Evolutionary conservation across 2,888 invertebrate genomes (phyloP).

Genomic region (Acrobasis suavella): DNA sequence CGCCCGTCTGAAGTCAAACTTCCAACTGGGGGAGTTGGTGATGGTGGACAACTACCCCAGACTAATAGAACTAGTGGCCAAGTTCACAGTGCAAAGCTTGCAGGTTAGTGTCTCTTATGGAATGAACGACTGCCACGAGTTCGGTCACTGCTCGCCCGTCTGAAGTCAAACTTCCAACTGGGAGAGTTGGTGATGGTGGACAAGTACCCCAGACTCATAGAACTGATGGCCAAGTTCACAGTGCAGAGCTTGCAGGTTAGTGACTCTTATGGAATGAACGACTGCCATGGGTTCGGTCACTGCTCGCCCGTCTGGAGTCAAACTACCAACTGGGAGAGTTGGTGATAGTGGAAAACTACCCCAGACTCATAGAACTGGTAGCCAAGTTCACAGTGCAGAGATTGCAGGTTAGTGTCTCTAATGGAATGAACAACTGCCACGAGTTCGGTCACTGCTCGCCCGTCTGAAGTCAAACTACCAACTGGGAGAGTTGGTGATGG

Average conservation of each 20-base stretch:
- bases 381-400: conserved; percentile 99
- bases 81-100: too few species aligned
- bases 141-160: conserved; percentile 95
- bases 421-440: too few species aligned
- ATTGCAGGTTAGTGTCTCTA: conserved; percentile 87
- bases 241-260: conserved; percentile 94
- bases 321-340: conserved; percentile 99
- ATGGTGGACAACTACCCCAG: too few species aligned
- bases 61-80: background rate
- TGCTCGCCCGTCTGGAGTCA: conserved; percentile 96
- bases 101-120: too few species aligned
- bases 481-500: too few species aligned
- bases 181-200: conserved; percentile 98
- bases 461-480: conserved; percentile 92
- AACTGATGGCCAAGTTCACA: conserved; percentile 98
- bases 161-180: conserved; percentile 99
- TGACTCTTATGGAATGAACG: too few species aligned
- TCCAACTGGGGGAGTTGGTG: too few species aligned
- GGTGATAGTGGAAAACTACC: conserved; percentile 97
- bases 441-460: conserved; percentile 93
- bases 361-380: conserved; percentile 94
- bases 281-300: conserved; percentile 86
- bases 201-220: conserved; percentile 96
- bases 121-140: conserved; percentile 99
- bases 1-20: too few species aligned